Conservation (phyloP, 2,888 invertebrate genomes). For the Trypoxylon attenuatum region DNA sequence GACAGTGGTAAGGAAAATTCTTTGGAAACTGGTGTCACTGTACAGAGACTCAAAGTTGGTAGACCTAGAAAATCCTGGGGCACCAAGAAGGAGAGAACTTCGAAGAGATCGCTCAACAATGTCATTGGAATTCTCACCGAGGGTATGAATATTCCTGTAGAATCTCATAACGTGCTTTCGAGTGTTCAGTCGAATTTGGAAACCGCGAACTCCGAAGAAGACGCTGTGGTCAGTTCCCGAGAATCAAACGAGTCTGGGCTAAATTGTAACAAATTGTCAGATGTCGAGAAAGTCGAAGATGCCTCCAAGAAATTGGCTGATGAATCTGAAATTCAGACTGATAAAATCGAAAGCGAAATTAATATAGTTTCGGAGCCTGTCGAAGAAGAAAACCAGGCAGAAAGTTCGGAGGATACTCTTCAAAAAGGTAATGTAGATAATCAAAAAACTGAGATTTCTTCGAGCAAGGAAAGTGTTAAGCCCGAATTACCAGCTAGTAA, state of each 20-base stretch:
- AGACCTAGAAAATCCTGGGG: conserved; percentile 68
- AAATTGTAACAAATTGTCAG: conserved; percentile 44
- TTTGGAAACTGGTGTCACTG: conserved; percentile 59
- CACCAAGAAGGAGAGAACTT: conserved; percentile 57
- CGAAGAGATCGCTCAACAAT: conserved; percentile 64
- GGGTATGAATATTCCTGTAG: conserved; percentile 70
- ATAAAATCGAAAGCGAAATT: not conserved
- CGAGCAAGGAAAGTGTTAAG: not conserved
- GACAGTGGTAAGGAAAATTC: conserved; percentile 73
- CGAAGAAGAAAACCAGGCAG: not conserved
- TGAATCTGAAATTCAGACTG: not conserved
- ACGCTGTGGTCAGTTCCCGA: no score
- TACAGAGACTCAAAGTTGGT: conserved; percentile 62
- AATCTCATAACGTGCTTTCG: conserved; percentile 65
- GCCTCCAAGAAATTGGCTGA: not conserved
- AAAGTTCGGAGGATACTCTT: not conserved
- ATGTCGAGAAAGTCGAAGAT: conserved; percentile 21
- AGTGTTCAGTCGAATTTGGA: conserved; percentile 66
- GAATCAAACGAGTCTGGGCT: no score
- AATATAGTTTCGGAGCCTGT: not conserved
- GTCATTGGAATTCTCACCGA: conserved; percentile 72
- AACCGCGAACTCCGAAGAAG: conserved; percentile 41
- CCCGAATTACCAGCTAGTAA: conserved; percentile 57
- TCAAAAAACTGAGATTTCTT: not conserved
- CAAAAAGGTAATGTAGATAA: no score